phyloP scores from a whole-genome alignment of 35 echinoderm and acorn worm genomes.

The Stichopus chloronotus region DNA sequence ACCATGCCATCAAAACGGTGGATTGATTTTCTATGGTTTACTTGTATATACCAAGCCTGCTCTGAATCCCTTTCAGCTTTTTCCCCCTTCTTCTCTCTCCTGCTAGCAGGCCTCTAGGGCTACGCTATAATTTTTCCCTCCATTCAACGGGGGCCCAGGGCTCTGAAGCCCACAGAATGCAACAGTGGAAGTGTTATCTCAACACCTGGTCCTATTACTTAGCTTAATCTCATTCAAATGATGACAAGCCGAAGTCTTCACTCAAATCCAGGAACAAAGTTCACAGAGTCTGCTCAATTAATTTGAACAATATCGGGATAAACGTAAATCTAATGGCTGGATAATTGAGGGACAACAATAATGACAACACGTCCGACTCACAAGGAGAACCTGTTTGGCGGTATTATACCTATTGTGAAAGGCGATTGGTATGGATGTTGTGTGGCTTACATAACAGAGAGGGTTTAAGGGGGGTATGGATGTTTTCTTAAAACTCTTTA shows the following conservation, averaged over 20 bases:
- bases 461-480: neutral
- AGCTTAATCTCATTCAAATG: conserved; percentile 5
- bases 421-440: neutral
- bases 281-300: conserved; percentile 22
- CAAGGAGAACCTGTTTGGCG: neutral
- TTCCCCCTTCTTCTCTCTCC: neutral
- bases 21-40: conserved; percentile 40
- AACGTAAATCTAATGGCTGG: conserved; percentile 23
- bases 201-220: conserved; percentile 37
- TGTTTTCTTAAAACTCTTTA: neutral
- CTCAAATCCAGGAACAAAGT: neutral
- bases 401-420: neutral
- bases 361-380: neutral
- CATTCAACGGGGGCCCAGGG: neutral
- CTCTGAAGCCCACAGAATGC: conserved; percentile 13
- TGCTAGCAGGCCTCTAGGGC: conserved; percentile 10
- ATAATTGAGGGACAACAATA: conserved; percentile 33
- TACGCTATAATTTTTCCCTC: neutral
- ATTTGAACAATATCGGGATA: conserved; percentile 46
- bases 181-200: neutral
- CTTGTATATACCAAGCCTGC: neutral
- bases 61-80: neutral
- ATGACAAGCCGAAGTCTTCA: conserved; percentile 6
- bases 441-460: neutral
- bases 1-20: neutral